These are phyloP conservation scores for Uropsilus gracilis DNA, from an alignment of 2,113 vertebrate species.

Conservation along the genomic window DNA sequence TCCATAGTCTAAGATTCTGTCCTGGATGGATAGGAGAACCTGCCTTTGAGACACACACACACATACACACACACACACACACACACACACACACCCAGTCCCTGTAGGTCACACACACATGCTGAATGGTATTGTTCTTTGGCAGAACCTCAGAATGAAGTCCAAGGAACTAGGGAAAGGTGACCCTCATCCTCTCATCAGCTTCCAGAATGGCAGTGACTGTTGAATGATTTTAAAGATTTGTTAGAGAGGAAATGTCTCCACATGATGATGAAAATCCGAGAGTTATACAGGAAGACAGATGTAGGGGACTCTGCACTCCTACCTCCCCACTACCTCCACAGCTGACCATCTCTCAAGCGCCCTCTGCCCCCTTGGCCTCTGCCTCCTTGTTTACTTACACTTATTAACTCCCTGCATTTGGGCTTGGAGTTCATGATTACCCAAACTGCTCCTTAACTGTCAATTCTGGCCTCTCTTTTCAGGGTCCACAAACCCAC, in stretches of 20 bases:
- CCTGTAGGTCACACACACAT: background rate
- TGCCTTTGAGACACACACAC: no score
- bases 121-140: background rate
- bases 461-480: background rate
- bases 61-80: no score
- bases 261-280: background rate
- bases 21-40: background rate
- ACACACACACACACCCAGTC: no score
- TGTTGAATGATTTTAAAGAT: background rate
- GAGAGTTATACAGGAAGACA: background rate
- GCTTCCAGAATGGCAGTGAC: background rate
- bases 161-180: background rate
- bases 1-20: background rate
- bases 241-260: background rate
- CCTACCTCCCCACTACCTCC: background rate
- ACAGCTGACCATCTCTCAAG: background rate
- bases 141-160: background rate
- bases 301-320: background rate
- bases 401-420: background rate
- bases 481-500: background rate
- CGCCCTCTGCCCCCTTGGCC: background rate
- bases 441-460: background rate
- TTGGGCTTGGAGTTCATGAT: background rate
- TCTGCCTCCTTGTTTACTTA: background rate
- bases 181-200: background rate